Conservation (phyloP, 2,113 vertebrate genomes). For the Burhinus oedicnemus region DNA sequence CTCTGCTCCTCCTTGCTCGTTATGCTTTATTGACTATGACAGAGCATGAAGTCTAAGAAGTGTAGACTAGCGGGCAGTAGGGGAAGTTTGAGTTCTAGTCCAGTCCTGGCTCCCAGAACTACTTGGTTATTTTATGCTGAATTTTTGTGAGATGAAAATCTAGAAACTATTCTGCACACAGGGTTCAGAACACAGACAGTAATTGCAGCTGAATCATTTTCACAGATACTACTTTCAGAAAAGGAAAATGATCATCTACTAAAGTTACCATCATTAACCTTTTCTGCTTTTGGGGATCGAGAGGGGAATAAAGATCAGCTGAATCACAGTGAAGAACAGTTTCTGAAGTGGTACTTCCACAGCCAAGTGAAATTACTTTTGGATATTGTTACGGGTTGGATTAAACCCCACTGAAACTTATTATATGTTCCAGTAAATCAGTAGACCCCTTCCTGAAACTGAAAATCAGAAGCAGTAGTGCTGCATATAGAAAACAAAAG, state of each 20-base stretch:
- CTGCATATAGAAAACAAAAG: not conserved
- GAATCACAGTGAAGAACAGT: not conserved
- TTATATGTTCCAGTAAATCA: not conserved
- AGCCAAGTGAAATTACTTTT: slow-evolving; percentile 18
- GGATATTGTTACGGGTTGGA: not conserved
- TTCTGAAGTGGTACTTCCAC: not conserved
- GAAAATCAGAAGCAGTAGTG: not conserved
- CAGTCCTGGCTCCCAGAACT: not conserved
- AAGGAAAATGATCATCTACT: not conserved
- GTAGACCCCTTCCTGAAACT: not conserved
- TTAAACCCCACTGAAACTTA: not conserved
- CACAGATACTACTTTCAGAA: not conserved
- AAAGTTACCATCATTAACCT: slow-evolving; percentile 40
- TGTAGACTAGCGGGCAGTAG: not conserved
- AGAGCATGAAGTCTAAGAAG: not conserved
- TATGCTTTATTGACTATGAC: not conserved
- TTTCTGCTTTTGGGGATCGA: not conserved
- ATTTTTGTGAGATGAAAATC: slow-evolving; percentile 2
- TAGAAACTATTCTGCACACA: not conserved
- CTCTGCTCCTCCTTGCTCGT: not conserved
- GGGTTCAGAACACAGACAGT: not conserved
- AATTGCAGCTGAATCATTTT: slow-evolving; percentile 37
- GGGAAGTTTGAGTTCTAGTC: not conserved
- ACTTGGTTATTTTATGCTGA: not conserved
- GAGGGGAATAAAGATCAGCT: not conserved